Conservation (phyloP, 2,113 vertebrate species). For the Oenanthe melanoleuca region DNA sequence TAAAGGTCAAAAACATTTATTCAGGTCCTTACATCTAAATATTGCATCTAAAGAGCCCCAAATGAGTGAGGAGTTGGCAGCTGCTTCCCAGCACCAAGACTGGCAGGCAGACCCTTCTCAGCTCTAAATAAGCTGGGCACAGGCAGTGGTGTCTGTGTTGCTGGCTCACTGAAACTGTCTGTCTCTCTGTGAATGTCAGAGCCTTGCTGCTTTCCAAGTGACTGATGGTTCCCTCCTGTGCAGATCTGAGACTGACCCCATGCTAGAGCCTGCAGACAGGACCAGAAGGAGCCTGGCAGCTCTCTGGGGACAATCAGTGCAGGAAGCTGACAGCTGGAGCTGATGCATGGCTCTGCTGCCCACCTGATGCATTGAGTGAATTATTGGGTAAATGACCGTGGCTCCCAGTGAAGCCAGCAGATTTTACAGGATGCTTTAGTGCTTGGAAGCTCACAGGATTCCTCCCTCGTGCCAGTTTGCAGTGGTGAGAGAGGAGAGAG, state of each 20-base stretch:
- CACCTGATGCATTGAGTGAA: not conserved
- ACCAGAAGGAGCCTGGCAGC: not conserved
- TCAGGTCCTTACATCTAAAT: not conserved
- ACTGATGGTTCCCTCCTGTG: not conserved
- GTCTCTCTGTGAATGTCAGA: not conserved
- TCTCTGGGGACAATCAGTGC: rapidly evolving
- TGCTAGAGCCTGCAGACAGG: not conserved
- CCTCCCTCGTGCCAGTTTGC: rapidly evolving
- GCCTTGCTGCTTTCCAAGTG: not conserved
- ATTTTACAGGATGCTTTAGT: not conserved
- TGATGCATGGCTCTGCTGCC: not conserved
- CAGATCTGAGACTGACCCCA: not conserved
- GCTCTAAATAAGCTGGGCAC: not conserved
- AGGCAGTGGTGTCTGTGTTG: rapidly evolving
- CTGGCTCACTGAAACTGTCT: not conserved
- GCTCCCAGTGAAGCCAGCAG: not conserved
- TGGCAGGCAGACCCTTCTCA: not conserved
- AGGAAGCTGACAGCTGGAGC: not conserved
- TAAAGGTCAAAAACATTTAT: not conserved
- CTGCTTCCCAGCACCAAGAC: not conserved
- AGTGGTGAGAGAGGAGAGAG: not conserved
- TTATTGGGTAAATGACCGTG: not conserved
- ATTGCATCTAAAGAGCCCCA: not conserved
- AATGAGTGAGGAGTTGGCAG: not conserved
- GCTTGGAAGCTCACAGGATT: not conserved